Evolutionary conservation across 2,113 vertebrate species (phyloP).

Genomic region (Gymnorhina tibicen): DNA sequence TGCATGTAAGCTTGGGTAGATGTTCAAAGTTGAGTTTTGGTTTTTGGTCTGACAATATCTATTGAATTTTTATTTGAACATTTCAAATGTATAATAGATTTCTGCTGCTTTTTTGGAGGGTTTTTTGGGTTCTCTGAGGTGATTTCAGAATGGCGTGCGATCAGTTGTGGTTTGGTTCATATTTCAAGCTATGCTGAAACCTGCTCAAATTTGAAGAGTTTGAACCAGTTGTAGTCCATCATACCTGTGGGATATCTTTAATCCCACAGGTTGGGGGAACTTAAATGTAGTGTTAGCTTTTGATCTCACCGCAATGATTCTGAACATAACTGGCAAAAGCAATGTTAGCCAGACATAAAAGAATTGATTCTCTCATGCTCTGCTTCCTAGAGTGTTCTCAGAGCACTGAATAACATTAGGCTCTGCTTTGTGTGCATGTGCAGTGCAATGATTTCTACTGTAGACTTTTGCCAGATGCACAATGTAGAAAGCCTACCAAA

Average conservation of each 20-base stretch:
- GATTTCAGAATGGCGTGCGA: background rate
- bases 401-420: background rate
- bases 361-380: slow-evolving; percentile 53
- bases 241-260: slow-evolving; percentile 64
- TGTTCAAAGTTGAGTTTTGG: slow-evolving; percentile 46
- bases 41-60: slow-evolving; percentile 34
- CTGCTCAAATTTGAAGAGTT: slow-evolving; percentile 47
- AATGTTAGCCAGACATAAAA: slow-evolving; percentile 64
- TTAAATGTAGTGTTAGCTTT: slow-evolving; percentile 52
- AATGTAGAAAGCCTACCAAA: background rate
- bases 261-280: slow-evolving; percentile 42
- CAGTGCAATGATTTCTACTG: background rate
- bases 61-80: background rate
- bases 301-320: slow-evolving; percentile 66
- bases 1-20: background rate
- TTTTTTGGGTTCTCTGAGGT: background rate
- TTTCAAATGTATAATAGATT: slow-evolving; percentile 30
- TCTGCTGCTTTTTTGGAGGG: background rate
- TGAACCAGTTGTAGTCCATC: slow-evolving; percentile 43
- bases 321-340: slow-evolving; percentile 34
- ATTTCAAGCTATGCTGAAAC: slow-evolving; percentile 36
- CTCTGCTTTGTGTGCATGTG: background rate
- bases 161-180: slow-evolving; percentile 36
- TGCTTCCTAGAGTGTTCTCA: slow-evolving; percentile 51
- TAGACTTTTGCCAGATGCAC: background rate